Evolutionary conservation across 2,888 invertebrate genomes (phyloP), one percentile per base, ranked within the genome.

Genomic region (Xanthorhoe designata): DNA sequence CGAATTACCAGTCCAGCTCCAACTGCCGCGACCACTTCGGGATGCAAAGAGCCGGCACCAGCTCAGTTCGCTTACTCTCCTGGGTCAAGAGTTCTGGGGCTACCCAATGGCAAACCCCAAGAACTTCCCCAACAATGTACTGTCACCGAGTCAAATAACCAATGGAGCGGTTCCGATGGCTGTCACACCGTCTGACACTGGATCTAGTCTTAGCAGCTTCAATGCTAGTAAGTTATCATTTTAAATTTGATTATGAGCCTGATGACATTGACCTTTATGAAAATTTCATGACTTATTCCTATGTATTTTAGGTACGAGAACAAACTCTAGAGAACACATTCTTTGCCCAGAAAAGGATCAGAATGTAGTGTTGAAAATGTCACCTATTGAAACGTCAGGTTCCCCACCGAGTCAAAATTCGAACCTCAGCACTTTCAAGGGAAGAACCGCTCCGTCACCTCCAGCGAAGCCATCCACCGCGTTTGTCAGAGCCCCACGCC

Each of bases 11-110:
- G 98, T 98, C 62, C 97, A 97, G 90, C 94, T 99, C 76, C 95
- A 96, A 74, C 92, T 99, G 80, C 98, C 99, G 51, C 95, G 96
- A 74, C 96, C 97, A 35, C 96, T 99, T 76, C 95, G 97, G 60
- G 97, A 98, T 75, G 98, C 98, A 56, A 97, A 96, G 85, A 97
- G 98, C 81, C 95, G 98, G 50, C 98, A 98, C 85, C 98, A 98
- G 84, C 95, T 99, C 55, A 97, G 97, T 56, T 98, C 98, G 0
- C 92, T 98, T 61, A 98, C 98, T 7, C 94, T 98, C 71, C 94
- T 99, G 56, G 99, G 98, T 35, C 97, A 97, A 87, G 97, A 97
- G 85, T 97, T 97, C 87, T 97, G 97, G 97, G 94, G 96, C 64
- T 96, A 96, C 85, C 96, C 96, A 13, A 96, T 96, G 96, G 96